Evolutionary conservation across 1,140 invertebrate genomes (phyloP).

Genomic region (Zophobas atratus): DNA sequence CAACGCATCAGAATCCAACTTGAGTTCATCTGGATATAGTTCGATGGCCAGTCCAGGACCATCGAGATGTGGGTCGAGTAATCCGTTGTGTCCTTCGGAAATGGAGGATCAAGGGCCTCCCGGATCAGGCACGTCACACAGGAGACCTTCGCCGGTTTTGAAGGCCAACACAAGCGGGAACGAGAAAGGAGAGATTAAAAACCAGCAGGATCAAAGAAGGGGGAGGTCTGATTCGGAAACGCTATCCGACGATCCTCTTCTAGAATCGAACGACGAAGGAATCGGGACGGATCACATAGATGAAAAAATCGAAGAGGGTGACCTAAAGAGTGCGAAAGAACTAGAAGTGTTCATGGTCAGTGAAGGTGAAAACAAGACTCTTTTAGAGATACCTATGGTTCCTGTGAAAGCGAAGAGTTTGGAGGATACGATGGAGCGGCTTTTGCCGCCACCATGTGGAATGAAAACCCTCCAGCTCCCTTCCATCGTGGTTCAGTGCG

Average conservation of each 20-base stretch:
- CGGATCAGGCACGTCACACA: conserved; percentile 66
- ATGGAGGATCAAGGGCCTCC: conserved; percentile 76
- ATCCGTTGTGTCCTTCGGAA: conserved; percentile 80
- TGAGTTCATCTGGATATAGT: conserved; percentile 87
- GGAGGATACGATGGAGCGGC: conserved; percentile 66
- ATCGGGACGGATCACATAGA: conserved; percentile 78
- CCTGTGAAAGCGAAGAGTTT: conserved; percentile 61
- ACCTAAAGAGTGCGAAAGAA: conserved; percentile 77
- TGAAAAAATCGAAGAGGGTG: conserved; percentile 77
- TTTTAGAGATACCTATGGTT: conserved; percentile 66
- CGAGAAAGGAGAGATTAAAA: conserved; percentile 62
- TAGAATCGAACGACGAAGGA: conserved; percentile 82
- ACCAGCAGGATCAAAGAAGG: conserved; percentile 67
- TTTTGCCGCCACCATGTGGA: conserved; percentile 56
- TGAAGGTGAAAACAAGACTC: conserved; percentile 66
- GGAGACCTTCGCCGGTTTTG: conserved; percentile 71
- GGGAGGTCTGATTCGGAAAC: conserved; percentile 79
- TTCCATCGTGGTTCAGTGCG: conserved; percentile 75
- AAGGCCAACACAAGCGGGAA: conserved; percentile 70
- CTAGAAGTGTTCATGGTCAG: conserved; percentile 74
- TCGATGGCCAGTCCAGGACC: conserved; percentile 86
- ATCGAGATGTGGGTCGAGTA: conserved; percentile 83
- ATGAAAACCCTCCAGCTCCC: conserved; percentile 72
- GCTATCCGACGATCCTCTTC: conserved; percentile 76
- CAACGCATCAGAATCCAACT: conserved; percentile 84